phyloP scores from a whole-genome alignment of 2,113 vertebrate genomes.

The Platanista minor region DNA sequence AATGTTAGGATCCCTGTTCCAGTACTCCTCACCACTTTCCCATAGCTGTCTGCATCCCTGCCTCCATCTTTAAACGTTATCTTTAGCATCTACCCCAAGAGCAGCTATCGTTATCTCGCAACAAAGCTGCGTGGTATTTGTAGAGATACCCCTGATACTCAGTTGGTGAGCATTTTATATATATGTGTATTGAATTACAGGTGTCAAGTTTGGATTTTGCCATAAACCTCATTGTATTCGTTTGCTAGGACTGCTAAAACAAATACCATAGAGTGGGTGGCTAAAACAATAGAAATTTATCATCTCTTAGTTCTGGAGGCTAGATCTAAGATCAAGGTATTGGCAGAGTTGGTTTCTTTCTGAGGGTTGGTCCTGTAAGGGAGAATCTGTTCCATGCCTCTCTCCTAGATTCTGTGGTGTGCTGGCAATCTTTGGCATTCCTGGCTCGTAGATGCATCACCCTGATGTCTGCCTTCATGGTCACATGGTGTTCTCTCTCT shows the following conservation, averaged over 20 bases:
- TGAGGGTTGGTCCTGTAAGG: not conserved
- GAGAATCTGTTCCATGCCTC: not conserved
- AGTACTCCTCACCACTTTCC: not conserved
- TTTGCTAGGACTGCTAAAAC: not conserved
- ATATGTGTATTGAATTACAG: not conserved
- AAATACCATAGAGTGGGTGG: not conserved
- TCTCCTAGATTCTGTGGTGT: not conserved
- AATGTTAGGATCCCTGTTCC: not conserved
- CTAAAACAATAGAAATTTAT: not conserved
- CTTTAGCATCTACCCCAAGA: not conserved
- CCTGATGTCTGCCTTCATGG: not conserved
- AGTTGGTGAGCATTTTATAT: not conserved
- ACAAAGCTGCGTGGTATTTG: not conserved
- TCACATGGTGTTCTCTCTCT: not conserved
- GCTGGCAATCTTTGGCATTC: not conserved
- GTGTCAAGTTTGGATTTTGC: not conserved
- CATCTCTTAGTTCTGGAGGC: not conserved
- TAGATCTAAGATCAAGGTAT: not conserved
- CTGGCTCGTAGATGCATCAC: not conserved
- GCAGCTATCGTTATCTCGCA: not conserved
- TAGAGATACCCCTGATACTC: not conserved
- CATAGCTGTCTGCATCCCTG: not conserved
- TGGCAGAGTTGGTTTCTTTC: not conserved
- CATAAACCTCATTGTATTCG: not conserved
- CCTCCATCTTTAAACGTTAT: not conserved